Conservation (phyloP, 2,888 invertebrate genomes). For the Eupithecia subfuscata region DNA sequence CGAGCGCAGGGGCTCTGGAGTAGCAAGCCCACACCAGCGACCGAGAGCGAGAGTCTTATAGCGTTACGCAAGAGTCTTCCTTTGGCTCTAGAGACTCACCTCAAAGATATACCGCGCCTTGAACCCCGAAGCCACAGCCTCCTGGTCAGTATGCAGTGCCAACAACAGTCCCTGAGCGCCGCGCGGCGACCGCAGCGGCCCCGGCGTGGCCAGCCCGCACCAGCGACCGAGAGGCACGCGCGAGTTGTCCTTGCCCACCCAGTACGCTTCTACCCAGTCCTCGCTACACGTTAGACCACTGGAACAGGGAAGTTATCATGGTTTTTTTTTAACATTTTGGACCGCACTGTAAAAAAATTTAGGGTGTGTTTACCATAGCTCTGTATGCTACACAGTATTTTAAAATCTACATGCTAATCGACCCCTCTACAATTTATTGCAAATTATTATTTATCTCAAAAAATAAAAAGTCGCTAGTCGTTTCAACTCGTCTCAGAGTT, state of each 20-base stretch:
- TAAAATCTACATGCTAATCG: not conserved
- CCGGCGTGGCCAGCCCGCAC: slow-evolving; percentile 95
- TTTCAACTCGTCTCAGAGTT: not conserved
- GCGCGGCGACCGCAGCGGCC: slow-evolving; percentile 96
- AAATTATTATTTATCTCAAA: not conserved
- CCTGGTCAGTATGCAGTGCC: slow-evolving; percentile 93
- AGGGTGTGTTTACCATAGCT: not conserved
- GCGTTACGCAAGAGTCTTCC: not conserved
- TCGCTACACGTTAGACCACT: slow-evolving; percentile 92
- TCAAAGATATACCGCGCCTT: slow-evolving; percentile 98
- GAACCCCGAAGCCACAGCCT: slow-evolving; percentile 96
- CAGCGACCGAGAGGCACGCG: slow-evolving; percentile 95
- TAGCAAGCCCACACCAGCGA: slow-evolving; percentile 94
- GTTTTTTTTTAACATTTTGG: not conserved
- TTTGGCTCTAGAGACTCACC: slow-evolving; percentile 53
- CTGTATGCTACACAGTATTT: not conserved
- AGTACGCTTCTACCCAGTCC: slow-evolving; percentile 97
- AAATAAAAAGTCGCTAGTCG: not conserved
- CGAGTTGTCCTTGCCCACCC: slow-evolving; percentile 92
- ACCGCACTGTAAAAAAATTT: not conserved
- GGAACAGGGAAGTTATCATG: slow-evolving; percentile 22
- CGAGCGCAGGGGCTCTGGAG: slow-evolving; percentile 56
- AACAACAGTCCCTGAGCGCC: slow-evolving; percentile 95
- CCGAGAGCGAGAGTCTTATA: slow-evolving; percentile 85
- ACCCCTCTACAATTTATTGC: not conserved